Conservation (phyloP, 2,113 vertebrate species). For the Cygnus buccinator region DNA sequence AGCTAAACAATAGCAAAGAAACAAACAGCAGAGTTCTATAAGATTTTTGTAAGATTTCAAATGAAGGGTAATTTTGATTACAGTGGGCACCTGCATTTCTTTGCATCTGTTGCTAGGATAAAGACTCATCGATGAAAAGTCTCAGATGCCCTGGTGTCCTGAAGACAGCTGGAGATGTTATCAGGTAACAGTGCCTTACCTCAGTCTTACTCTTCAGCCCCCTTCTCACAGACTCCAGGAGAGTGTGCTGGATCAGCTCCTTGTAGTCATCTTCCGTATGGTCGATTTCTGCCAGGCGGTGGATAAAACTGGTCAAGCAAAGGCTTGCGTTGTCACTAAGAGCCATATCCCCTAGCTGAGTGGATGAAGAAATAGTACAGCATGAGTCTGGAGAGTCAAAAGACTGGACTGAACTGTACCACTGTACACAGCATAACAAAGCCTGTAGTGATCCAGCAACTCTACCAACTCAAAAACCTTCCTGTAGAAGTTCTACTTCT, state of each 20-base stretch:
- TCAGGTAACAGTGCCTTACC: slow-evolving; percentile 70
- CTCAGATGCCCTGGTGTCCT: background rate
- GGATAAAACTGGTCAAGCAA: slow-evolving; percentile 86
- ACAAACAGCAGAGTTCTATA: background rate
- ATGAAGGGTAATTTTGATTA: background rate
- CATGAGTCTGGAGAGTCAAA: background rate
- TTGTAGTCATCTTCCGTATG: slow-evolving; percentile 84
- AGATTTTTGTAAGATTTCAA: background rate
- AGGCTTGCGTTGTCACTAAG: slow-evolving; percentile 90
- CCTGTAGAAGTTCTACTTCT: background rate
- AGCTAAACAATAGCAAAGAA: background rate
- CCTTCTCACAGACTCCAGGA: slow-evolving; percentile 87
- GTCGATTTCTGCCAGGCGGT: slow-evolving; percentile 76
- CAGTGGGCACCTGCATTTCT: background rate
- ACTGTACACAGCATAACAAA: background rate
- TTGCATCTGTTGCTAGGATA: too few species aligned
- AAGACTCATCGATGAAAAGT: background rate
- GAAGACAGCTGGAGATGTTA: background rate
- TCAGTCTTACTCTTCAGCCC: slow-evolving; percentile 90
- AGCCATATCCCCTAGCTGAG: slow-evolving; percentile 94
- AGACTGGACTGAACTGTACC: background rate
- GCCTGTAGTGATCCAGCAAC: background rate
- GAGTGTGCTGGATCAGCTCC: slow-evolving; percentile 85
- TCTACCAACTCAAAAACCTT: background rate
- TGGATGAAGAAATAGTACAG: background rate